phyloP scores from a whole-genome alignment of 1,140 invertebrate species.

The Coenobita brevimanus region DNA sequence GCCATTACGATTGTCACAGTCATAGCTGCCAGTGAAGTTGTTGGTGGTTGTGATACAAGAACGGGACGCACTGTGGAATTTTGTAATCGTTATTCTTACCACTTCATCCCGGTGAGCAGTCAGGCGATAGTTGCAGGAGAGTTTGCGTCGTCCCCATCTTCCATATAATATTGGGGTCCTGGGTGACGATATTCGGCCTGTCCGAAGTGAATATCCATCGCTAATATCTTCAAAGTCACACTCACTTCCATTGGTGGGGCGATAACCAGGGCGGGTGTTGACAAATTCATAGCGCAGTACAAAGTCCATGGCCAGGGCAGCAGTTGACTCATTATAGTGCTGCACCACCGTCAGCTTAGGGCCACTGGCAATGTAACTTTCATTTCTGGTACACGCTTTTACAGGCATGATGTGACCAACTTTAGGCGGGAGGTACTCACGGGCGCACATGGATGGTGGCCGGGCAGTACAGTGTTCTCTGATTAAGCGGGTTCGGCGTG shows the following conservation, averaged over 20 bases:
- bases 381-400: slow-evolving; percentile 67
- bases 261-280: too few species aligned
- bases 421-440: slow-evolving; percentile 59
- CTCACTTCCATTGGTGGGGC: too few species aligned
- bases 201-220: slow-evolving; percentile 51
- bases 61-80: slow-evolving; percentile 62
- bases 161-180: slow-evolving; percentile 64
- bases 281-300: slow-evolving; percentile 66
- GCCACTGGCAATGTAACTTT: too few species aligned
- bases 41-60: slow-evolving; percentile 67
- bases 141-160: slow-evolving; percentile 59
- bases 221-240: too few species aligned
- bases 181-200: slow-evolving; percentile 58
- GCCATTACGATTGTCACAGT: slow-evolving; percentile 57
- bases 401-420: slow-evolving; percentile 30
- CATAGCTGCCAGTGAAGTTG: slow-evolving; percentile 64
- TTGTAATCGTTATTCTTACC: slow-evolving; percentile 62
- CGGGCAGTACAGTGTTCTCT: slow-evolving; percentile 61
- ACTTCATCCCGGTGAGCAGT: slow-evolving; percentile 62
- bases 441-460: slow-evolving; percentile 67
- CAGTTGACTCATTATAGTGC: slow-evolving; percentile 65
- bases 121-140: slow-evolving; percentile 64
- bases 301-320: slow-evolving; percentile 66
- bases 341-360: too few species aligned
- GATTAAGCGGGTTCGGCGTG: slow-evolving; percentile 44